These are phyloP conservation scores for Hololepta plana DNA, from an alignment of 2,888 invertebrate species.

Conservation along the genomic window DNA sequence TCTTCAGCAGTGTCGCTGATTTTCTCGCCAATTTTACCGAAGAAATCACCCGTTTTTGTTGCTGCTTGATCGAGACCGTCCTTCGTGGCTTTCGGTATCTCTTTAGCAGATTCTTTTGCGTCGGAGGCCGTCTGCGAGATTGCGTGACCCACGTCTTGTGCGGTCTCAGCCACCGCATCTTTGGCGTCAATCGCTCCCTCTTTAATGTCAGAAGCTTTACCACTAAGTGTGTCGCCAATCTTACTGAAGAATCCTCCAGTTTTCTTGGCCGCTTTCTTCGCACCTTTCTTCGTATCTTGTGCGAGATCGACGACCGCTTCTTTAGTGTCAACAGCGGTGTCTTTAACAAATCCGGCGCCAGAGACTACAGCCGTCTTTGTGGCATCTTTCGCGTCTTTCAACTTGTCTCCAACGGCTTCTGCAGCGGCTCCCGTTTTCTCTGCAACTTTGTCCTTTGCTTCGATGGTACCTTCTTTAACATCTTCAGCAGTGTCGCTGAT, in stretches of 20 bases:
- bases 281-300: too few relatives aligned
- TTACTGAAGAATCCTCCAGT: conserved; percentile 6
- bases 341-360: too few relatives aligned
- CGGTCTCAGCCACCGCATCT: not conserved
- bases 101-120: conserved; percentile 7
- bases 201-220: conserved; percentile 1
- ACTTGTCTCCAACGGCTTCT: conserved; percentile 3
- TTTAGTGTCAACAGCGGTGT: conserved; percentile 5
- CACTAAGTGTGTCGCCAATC: conserved; percentile 7
- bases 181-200: not conserved
- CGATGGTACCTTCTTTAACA: conserved; percentile 4
- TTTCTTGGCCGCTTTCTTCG: conserved; percentile 3
- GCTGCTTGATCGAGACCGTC: conserved; percentile 14
- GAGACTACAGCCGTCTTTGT: too few relatives aligned
- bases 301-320: too few relatives aligned
- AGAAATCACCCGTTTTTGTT: conserved; percentile 18
- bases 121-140: conserved; percentile 2
- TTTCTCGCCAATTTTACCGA: conserved; percentile 10
- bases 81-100: conserved; percentile 4
- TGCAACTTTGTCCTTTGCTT: not conserved
- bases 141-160: too few relatives aligned
- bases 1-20: conserved; percentile 6
- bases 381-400: too few relatives aligned
- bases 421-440: not conserved
- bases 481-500: conserved; percentile 8